Base-by-base conservation (phyloP, 2,888 invertebrate species). In the Pseudanteris insignis region DNA sequence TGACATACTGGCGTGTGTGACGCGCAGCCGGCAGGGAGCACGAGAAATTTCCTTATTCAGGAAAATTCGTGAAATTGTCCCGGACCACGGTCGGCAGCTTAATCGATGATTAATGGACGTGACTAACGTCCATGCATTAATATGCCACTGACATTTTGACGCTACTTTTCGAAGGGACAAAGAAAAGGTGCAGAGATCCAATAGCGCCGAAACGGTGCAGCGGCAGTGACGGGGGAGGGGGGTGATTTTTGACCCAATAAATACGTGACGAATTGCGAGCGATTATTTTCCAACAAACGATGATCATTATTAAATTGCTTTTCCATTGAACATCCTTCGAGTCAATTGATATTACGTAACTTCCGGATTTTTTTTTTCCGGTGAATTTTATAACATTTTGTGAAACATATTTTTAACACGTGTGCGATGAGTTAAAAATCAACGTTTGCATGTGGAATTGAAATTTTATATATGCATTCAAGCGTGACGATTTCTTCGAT, bases 81-180 rank as follows among this genome's bases (percentile, higher is more conserved):
- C 73, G 74, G 73, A 75, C 76, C 68, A 76, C 78, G 71, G 74
- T 47, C 69, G 76, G 75, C 73, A 72, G 73, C 71, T 77, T 78
- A 75, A 78, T 78, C 79, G 78, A 77, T 77, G 78, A 79, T 78
- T 75, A 79, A 79, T 77, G 74, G 70, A 71, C 61, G 55, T 59
- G 51, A 51, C 59, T 47, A 59, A 53, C 37, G 43, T 53, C 28
- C 47, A n/a, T 2, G 46, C 40, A 51, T 58, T 50, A 46, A 58
- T 44, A 50, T 51, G 38, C 51, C 18, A 24, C 37, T 43, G 57
- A 48, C 57, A 37, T 32, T 50, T 50, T 14, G 37, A 50, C 43
- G 58, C 14, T 9, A 41, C 5, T 30, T 43, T 53, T 26, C 41
- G 8, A 15, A 28, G 11, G 25, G 24, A 18, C 18, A 18, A 18